Evolutionary conservation across 2,113 vertebrate genomes (phyloP).

Genomic region (Barnardius zonarius): DNA sequence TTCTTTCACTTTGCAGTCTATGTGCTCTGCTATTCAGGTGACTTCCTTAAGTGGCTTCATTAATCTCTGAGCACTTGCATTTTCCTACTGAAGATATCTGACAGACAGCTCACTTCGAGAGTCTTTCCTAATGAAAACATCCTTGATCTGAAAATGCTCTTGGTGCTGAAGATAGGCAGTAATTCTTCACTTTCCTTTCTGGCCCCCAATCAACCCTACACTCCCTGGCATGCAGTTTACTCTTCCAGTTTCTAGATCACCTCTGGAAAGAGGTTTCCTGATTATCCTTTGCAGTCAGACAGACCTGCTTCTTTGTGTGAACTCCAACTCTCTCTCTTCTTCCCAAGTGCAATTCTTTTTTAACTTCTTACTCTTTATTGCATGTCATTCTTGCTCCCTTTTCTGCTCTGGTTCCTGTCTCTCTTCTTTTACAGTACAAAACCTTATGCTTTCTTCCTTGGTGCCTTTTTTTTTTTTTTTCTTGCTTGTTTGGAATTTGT

Average conservation of each 20-base stretch:
- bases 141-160: background rate
- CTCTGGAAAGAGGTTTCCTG: background rate
- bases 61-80: background rate
- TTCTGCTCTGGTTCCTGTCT: background rate
- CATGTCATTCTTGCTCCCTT: background rate
- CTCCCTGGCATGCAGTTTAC: background rate
- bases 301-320: background rate
- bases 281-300: background rate
- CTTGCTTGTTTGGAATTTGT: background rate
- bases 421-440: background rate
- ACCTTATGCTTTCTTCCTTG: background rate
- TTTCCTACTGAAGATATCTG: conserved; percentile 9
- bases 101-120: background rate
- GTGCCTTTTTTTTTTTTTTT: background rate
- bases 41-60: conserved; percentile 20
- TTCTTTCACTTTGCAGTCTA: background rate
- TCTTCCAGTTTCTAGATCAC: background rate
- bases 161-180: background rate
- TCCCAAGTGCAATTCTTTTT: background rate
- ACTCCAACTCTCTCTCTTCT: background rate
- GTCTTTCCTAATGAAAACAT: conserved; percentile 6
- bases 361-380: background rate
- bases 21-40: background rate
- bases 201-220: background rate
- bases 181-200: background rate